phyloP scores from a whole-genome alignment of 2,888 invertebrate genomes.

The Panorpa germanica region DNA sequence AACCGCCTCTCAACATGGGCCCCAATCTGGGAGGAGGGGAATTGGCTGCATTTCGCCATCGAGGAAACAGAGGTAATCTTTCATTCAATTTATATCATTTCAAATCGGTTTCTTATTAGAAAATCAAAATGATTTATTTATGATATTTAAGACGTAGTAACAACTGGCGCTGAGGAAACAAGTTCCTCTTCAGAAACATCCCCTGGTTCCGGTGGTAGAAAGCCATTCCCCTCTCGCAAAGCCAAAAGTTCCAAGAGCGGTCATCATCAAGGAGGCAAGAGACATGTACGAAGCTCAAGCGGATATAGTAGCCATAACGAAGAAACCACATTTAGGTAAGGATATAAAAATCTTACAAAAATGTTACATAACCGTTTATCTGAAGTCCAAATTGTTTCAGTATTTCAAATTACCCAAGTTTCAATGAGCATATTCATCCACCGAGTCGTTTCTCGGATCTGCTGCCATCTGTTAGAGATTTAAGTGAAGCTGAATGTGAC shows the following conservation, averaged over 20 bases:
- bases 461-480: constrained; percentile 20
- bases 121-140: not conserved
- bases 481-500: constrained; percentile 26
- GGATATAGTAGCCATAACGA: constrained; percentile 72
- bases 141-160: constrained; percentile 1
- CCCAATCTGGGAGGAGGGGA: constrained; percentile 32
- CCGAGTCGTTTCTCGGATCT: constrained; percentile 69
- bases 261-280: constrained; percentile 34
- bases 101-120: not conserved
- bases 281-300: constrained; percentile 59
- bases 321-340: constrained; percentile 65
- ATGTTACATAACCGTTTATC: not conserved
- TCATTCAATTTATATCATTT: not conserved
- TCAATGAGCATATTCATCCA: constrained; percentile 70
- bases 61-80: constrained; percentile 19
- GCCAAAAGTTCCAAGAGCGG: constrained; percentile 40
- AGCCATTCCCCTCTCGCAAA: constrained; percentile 48
- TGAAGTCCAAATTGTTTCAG: constrained; percentile 28
- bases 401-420: constrained; percentile 62
- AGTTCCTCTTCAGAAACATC: constrained; percentile 66
- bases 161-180: constrained; percentile 34
- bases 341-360: not conserved
- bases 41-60: constrained; percentile 25
- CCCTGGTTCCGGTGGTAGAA: constrained; percentile 42
- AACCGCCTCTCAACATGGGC: constrained; percentile 41